These are phyloP conservation scores for Delia radicum DNA, from an alignment of 1,140 invertebrate genomes.

Conservation along the genomic window DNA sequence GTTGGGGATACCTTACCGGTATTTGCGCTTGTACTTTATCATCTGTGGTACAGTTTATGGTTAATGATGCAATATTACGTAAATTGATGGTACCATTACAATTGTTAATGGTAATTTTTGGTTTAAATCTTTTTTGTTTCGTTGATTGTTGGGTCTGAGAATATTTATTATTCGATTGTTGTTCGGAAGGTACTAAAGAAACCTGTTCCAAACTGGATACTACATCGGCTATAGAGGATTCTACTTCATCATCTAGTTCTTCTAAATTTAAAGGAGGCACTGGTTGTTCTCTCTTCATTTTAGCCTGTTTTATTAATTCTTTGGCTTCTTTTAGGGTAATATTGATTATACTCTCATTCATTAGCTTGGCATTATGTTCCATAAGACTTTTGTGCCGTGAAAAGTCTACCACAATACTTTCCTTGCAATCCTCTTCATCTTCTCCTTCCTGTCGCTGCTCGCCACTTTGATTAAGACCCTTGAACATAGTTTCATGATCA, in stretches of 20 bases:
- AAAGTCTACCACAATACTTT: conserved; percentile 60
- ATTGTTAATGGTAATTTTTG: conserved; percentile 55
- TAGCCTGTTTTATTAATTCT: conserved; percentile 43
- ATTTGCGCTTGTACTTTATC: conserved; percentile 44
- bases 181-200: conserved; percentile 9
- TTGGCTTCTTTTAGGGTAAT: conserved; percentile 50
- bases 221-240: conserved; percentile 50
- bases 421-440: conserved; percentile 45
- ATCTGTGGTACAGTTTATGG: conserved; percentile 52
- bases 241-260: conserved; percentile 49
- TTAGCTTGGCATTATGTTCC: conserved; percentile 41
- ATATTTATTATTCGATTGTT: conserved; percentile 28
- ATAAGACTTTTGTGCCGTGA: conserved; percentile 52
- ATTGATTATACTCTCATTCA: conserved; percentile 50
- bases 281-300: conserved; percentile 38
- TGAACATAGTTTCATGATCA: conserved; percentile 57
- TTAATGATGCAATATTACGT: conserved; percentile 51
- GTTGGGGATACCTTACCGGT: conserved; percentile 25
- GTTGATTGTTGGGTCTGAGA: conserved; percentile 30
- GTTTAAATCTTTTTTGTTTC: conserved; percentile 44
- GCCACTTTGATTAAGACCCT: conserved; percentile 41
- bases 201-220: conserved; percentile 44
- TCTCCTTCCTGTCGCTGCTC: conserved; percentile 28
- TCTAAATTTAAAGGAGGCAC: conserved; percentile 47
- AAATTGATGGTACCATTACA: conserved; percentile 54